Percentiles rank a stretch among this genome's conserved stretches.
These are phyloP conservation scores for Drosophila subobscura DNA, from an alignment of 1,140 invertebrate species.

Conservation along the genomic window DNA sequence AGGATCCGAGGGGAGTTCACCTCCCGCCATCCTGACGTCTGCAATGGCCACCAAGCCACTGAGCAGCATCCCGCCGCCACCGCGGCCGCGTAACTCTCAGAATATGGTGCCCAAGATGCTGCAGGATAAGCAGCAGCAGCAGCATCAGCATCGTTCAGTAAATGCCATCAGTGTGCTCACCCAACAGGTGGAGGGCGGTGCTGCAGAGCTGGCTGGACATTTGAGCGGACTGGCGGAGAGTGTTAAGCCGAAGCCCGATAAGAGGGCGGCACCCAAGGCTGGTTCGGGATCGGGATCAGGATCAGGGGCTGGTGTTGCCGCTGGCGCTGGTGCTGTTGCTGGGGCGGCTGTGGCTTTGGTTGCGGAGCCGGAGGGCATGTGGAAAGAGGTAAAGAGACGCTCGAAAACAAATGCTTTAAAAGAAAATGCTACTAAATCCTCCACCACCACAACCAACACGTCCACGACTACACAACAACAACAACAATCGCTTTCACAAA, in stretches of 20 bases:
- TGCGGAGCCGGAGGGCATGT: constrained; percentile 79
- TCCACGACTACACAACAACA: constrained; percentile 68
- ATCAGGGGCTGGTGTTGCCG: constrained; percentile 1
- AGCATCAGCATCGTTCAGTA: constrained; percentile 35
- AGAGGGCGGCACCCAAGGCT: constrained; percentile 20
- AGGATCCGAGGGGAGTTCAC: constrained; percentile 41
- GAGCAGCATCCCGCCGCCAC: constrained; percentile 87
- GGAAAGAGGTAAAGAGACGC: constrained; percentile 86
- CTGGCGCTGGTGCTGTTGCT: constrained; percentile 38
- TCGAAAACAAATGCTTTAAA: constrained; percentile 84
- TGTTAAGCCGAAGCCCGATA: constrained; percentile 76
- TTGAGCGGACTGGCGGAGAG: constrained; percentile 78
- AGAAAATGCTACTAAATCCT: constrained; percentile 82
- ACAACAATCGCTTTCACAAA: constrained; percentile 77
- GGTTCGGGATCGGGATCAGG: too few relatives aligned
- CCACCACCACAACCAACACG: constrained; percentile 62
- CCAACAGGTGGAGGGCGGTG: constrained; percentile 84
- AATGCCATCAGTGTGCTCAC: constrained; percentile 74
- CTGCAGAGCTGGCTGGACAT: constrained; percentile 74
- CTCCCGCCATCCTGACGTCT: constrained; percentile 75
- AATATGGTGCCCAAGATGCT: constrained; percentile 70
- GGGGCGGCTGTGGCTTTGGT: constrained; percentile 70
- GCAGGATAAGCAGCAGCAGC: constrained; percentile 58
- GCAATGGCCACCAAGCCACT: constrained; percentile 86
- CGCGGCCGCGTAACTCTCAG: constrained; percentile 85